These are phyloP conservation scores for Eupleurogrammus muticus DNA, from an alignment of 2,797 vertebrate species.

Conservation along the genomic window DNA sequence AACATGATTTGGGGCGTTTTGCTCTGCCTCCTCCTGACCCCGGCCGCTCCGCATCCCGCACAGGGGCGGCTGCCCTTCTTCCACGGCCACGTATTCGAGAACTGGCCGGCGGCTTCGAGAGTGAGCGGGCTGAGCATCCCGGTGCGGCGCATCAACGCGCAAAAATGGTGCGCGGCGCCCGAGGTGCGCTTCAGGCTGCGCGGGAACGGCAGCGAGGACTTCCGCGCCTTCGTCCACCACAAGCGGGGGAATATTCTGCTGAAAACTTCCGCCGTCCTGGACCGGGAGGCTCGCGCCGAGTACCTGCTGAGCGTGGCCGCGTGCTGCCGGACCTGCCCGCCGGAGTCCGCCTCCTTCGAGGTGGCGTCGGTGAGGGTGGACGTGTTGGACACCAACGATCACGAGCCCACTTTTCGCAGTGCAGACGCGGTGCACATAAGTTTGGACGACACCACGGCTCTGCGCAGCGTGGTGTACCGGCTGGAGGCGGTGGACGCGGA, in stretches of 20 bases:
- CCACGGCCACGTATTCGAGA: slow-evolving; percentile 89
- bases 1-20: slow-evolving; percentile 80
- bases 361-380: slow-evolving; percentile 86
- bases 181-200: slow-evolving; percentile 85
- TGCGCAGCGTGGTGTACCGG: slow-evolving; percentile 84
- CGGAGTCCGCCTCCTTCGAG: slow-evolving; percentile 64
- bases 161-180: slow-evolving; percentile 85
- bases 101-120: slow-evolving; percentile 87
- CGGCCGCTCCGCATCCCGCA: slow-evolving; percentile 73
- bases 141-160: slow-evolving; percentile 84
- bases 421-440: slow-evolving; percentile 77
- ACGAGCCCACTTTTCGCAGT: slow-evolving; percentile 84
- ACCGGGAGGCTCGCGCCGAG: slow-evolving; percentile 84
- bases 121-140: slow-evolving; percentile 89
- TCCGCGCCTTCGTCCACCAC: slow-evolving; percentile 86
- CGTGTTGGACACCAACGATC: slow-evolving; percentile 91
- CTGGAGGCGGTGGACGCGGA: slow-evolving; percentile 86
- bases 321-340: slow-evolving; percentile 82
- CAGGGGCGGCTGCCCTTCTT: slow-evolving; percentile 81
- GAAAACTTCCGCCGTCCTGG: slow-evolving; percentile 85
- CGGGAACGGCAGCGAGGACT: slow-evolving; percentile 86
- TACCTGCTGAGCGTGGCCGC: slow-evolving; percentile 84
- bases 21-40: slow-evolving; percentile 71
- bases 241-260: slow-evolving; percentile 85
- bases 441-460: slow-evolving; percentile 88